Conservation (phyloP, 2,888 invertebrate species). For the Caenorhabditis zanzibari region DNA sequence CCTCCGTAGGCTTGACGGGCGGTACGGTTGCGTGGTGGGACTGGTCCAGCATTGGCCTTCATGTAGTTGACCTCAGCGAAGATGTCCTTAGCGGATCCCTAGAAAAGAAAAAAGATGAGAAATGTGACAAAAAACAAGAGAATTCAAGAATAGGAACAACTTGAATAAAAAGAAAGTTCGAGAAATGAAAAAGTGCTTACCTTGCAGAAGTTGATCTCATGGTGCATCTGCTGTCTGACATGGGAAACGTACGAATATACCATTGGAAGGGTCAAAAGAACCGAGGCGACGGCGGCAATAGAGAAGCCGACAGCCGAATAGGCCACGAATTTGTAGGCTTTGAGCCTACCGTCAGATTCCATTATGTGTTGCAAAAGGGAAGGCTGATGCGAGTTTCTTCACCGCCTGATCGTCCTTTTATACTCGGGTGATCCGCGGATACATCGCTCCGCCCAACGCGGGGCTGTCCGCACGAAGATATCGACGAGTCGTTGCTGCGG, state of each 20-base stretch:
- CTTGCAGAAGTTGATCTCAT: slow-evolving; percentile 83
- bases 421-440: slow-evolving; percentile 45
- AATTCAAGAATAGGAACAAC: not conserved
- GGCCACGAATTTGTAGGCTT: slow-evolving; percentile 84
- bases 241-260: slow-evolving; percentile 82
- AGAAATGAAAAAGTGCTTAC: slow-evolving; percentile 61
- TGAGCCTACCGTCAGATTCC: slow-evolving; percentile 83
- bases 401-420: slow-evolving; percentile 35
- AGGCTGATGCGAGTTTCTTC: slow-evolving; percentile 58
- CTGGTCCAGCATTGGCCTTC: slow-evolving; percentile 77
- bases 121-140: not conserved
- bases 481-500: slow-evolving; percentile 52
- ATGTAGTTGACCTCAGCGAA: slow-evolving; percentile 83
- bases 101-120: slow-evolving; percentile 44
- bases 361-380: slow-evolving; percentile 66
- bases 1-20: slow-evolving; percentile 83
- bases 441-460: slow-evolving; percentile 45
- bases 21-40: slow-evolving; percentile 81
- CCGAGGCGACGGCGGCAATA: slow-evolving; percentile 83
- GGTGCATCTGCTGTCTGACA: slow-evolving; percentile 83
- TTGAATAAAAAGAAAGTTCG: slow-evolving; percentile 2
- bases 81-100: slow-evolving; percentile 84
- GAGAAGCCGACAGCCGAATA: slow-evolving; percentile 83
- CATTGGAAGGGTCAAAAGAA: slow-evolving; percentile 83
- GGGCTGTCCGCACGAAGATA: slow-evolving; percentile 56